Base-by-base conservation (phyloP, 2,113 vertebrate genomes). In the Pelecanus crispus region DNA sequence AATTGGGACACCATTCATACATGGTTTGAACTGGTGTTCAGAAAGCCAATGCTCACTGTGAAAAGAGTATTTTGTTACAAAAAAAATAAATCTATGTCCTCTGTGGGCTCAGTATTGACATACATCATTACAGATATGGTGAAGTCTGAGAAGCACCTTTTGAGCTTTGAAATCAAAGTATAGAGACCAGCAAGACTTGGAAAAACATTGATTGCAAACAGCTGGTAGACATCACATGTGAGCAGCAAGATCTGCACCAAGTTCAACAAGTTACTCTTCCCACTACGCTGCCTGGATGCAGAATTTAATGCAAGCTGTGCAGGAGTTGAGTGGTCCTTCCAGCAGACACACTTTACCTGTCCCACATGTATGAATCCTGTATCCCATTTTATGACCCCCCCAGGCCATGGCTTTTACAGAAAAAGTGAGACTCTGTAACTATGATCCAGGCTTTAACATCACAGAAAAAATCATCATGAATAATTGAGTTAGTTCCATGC, bases 1-100 rank as follows among this genome's bases (percentile, higher is more conserved):
- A 97, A 94, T 92, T 81, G 93, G 88, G 96, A 93, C 81, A 92
- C 66, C 81, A 86, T 95, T 90, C 90, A 81, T 88, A 67, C 56
- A 81, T 11, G 17, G 86, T 71, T 84, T 81, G 89, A 92, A 92
- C 49, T 86, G 94, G 58, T 91, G 94, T 88, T 96, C 91, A 75
- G 86, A 88, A 97, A 94, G 81, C 73, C 93, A 96, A 36, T 89
- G 78, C 5, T 77, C 36, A 70, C 82, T 90, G 74, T 95, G 81
- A 94, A 80, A 81, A 5, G 19, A 45, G 3, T 40, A 15, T 47
- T 88, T 93, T 82, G 61, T 93, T 84, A 32, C 17, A 4, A 32
- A 58, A 40, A 52, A 50, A 42, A 29, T 12, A n/a, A 91, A 86
- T 22, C 53, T 65, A 26, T 3, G 32, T 55, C 38, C 32, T 79